Conservation (phyloP, 2,113 vertebrate species). For the Alectura lathami region DNA sequence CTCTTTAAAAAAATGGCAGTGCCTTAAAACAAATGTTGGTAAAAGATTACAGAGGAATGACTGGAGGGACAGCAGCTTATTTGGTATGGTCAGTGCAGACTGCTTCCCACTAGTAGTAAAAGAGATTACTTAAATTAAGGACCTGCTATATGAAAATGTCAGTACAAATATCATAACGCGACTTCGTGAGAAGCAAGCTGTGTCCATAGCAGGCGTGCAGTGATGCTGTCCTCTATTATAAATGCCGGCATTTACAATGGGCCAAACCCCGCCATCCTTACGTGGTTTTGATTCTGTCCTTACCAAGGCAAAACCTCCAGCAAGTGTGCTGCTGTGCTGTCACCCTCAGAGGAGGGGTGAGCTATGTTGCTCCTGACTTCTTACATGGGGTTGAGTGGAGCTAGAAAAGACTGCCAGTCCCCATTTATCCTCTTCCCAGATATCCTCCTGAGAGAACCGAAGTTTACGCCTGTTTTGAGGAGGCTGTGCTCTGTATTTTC, state of each 20-base stretch:
- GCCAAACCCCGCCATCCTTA: not conserved
- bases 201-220: not conserved
- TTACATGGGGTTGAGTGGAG: not conserved
- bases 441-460: not conserved
- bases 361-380: not conserved
- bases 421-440: not conserved
- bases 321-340: accelerated
- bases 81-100: not conserved
- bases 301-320: not conserved
- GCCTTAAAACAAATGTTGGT: not conserved
- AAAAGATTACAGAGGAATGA: not conserved
- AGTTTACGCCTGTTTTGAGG: not conserved
- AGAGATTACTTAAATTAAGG: not conserved
- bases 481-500: not conserved
- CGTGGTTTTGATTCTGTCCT: not conserved
- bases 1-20: not conserved
- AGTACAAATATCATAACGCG: not conserved
- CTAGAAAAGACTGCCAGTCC: not conserved
- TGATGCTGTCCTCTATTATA: not conserved
- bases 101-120: not conserved
- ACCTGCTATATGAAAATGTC: not conserved
- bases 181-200: not conserved
- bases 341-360: not conserved
- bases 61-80: not conserved
- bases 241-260: not conserved